A percentile compares a stretch with the other conserved stretches of the same genome.
Evolutionary conservation across 2,888 invertebrate species (phyloP).

Genomic region (Eurytoma adleriae): DNA sequence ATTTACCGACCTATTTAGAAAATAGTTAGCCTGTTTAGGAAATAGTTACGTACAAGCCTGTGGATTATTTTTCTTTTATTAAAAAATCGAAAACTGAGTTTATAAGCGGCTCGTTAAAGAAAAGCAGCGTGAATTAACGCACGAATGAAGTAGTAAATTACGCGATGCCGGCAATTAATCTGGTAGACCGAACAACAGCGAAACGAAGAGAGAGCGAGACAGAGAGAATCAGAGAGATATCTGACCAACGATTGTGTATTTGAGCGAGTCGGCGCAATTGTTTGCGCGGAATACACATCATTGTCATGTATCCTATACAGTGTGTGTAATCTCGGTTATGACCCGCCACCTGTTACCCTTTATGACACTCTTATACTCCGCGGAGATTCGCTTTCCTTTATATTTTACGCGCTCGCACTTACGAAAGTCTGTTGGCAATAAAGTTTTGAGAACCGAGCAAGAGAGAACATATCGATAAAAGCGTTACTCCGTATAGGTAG

Average conservation of each 20-base stretch:
- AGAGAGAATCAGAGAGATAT: slow-evolving; percentile 32
- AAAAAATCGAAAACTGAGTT: too few relatives aligned
- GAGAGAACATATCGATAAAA: background rate
- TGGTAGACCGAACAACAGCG: slow-evolving; percentile 29
- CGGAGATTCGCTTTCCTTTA: slow-evolving; percentile 35
- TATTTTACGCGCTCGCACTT: slow-evolving; percentile 32
- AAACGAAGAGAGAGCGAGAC: slow-evolving; percentile 46
- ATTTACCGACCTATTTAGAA: too few relatives aligned
- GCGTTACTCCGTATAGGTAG: too few relatives aligned
- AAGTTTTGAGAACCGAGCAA: slow-evolving; percentile 3
- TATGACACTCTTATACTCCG: slow-evolving; percentile 53
- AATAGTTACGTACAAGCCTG: too few relatives aligned
- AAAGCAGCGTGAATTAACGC: background rate
- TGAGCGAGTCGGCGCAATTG: slow-evolving; percentile 50
- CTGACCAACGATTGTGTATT: slow-evolving; percentile 41
- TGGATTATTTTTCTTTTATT: too few relatives aligned
- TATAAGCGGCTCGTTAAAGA: too few relatives aligned
- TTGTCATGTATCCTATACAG: slow-evolving; percentile 44
- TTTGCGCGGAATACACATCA: slow-evolving; percentile 55
- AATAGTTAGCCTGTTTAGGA: too few relatives aligned
- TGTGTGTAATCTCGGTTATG: slow-evolving; percentile 53
- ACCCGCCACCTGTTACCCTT: slow-evolving; percentile 68
- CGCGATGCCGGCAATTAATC: slow-evolving; percentile 38
- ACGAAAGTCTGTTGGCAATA: background rate
- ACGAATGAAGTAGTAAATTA: slow-evolving; percentile 27